Evolutionary conservation across 2,797 vertebrate species (phyloP).

Genomic region (Lemur catta): DNA sequence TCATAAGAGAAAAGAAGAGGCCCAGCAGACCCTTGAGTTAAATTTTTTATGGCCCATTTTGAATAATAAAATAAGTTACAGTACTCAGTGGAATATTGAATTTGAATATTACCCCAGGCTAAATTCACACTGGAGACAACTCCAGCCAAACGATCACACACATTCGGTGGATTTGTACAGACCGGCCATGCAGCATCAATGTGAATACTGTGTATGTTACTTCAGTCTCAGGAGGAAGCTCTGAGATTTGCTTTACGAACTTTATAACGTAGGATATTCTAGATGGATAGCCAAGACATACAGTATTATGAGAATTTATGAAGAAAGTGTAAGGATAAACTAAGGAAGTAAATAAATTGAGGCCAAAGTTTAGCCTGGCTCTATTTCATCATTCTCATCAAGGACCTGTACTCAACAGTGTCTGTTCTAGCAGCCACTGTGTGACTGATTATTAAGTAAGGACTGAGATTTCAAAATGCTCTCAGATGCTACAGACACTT

Average conservation of each 20-base stretch:
- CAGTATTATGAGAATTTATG: background rate
- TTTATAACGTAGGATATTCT: background rate
- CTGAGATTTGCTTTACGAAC: background rate
- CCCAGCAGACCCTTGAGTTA: background rate
- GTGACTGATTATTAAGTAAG: background rate
- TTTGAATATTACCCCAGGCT: background rate
- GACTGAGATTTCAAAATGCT: background rate
- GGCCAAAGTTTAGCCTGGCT: background rate
- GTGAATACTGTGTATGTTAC: background rate
- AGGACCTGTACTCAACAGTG: background rate
- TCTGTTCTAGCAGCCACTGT: background rate
- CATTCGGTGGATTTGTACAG: fast-evolving
- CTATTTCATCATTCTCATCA: background rate
- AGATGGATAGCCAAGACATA: background rate
- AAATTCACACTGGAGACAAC: background rate
- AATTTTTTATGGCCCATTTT: background rate
- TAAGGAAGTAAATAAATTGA: background rate
- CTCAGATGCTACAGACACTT: background rate
- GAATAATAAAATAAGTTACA: background rate
- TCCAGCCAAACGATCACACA: background rate
- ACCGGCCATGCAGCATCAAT: background rate
- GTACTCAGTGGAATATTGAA: background rate
- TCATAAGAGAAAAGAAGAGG: background rate
- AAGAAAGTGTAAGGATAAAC: background rate
- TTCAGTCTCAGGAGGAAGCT: background rate